A percentile compares a stretch with the other conserved stretches of the same genome.
Evolutionary conservation across 2,888 invertebrate genomes (phyloP).

Genomic region (Thelaira solivaga): DNA sequence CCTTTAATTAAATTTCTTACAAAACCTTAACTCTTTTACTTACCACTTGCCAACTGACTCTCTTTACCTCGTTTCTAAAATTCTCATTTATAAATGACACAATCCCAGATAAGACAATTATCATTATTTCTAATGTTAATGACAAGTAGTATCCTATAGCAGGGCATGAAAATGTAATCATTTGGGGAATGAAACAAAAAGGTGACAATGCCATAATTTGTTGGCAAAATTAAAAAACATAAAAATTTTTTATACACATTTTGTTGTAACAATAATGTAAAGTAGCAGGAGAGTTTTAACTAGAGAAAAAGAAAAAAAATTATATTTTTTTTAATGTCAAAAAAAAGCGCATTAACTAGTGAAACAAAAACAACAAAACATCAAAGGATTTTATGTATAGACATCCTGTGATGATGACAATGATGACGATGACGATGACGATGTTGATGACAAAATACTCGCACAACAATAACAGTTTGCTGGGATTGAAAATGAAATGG

Average conservation of each 20-base stretch:
- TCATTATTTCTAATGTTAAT: constrained; percentile 56
- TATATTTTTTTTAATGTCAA: too few relatives aligned
- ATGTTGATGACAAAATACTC: constrained; percentile 50
- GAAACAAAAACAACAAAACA: constrained; percentile 46
- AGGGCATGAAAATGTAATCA: constrained; percentile 12
- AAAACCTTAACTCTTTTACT: neutral
- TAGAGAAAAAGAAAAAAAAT: constrained; percentile 9
- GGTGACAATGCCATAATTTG: constrained; percentile 69
- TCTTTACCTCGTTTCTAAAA: neutral
- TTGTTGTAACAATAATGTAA: constrained; percentile 42
- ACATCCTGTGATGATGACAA: constrained; percentile 49
- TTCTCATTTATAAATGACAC: constrained; percentile 25
- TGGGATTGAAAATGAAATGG: constrained; percentile 30
- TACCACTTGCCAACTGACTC: neutral
- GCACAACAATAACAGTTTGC: constrained; percentile 43
- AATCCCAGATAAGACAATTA: constrained; percentile 51
- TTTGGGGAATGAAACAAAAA: constrained; percentile 48
- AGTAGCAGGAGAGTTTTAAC: neutral
- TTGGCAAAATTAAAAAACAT: constrained; percentile 63
- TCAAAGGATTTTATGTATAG: constrained; percentile 55
- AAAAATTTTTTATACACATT: constrained; percentile 63
- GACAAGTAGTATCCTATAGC: constrained; percentile 51
- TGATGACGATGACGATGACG: constrained; percentile 36
- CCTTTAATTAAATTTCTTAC: constrained; percentile 5
- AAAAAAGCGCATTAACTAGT: constrained; percentile 58